Evolutionary conservation across 2,888 invertebrate species (phyloP).

Genomic region (Agrotis puta): DNA sequence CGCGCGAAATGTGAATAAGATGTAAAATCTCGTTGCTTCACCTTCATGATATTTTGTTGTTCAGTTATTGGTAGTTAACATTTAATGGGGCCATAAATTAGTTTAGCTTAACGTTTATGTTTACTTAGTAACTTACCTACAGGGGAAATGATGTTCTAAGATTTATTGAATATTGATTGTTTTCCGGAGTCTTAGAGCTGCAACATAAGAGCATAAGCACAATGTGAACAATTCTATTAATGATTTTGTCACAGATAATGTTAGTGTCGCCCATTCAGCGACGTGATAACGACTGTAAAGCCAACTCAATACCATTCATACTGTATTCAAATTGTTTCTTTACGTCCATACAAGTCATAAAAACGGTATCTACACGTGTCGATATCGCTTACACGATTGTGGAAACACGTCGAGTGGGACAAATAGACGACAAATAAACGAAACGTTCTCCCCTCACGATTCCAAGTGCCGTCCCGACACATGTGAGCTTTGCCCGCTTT

Average conservation of each 20-base stretch:
- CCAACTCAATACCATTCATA: constrained; percentile 8
- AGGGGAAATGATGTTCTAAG: constrained; percentile 39
- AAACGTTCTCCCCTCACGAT: constrained; percentile 44
- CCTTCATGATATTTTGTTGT: constrained; percentile 42
- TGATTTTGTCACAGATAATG: constrained; percentile 1
- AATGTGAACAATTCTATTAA: background rate
- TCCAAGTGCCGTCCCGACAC: constrained; percentile 58
- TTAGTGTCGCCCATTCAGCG: background rate
- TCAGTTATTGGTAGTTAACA: constrained; percentile 50
- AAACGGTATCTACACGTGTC: constrained; percentile 43
- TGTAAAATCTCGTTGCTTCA: constrained; percentile 31
- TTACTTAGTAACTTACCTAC: constrained; percentile 41
- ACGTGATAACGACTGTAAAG: constrained; percentile 7
- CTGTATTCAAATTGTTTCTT: constrained; percentile 32
- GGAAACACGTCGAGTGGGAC: constrained; percentile 53
- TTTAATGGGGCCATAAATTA: constrained; percentile 57
- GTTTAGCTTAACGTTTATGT: constrained; percentile 48
- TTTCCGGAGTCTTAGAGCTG: constrained; percentile 19
- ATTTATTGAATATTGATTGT: constrained; percentile 31
- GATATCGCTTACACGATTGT: constrained; percentile 47
- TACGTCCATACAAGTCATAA: constrained; percentile 27
- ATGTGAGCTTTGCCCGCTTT: constrained; percentile 67
- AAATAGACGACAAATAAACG: constrained; percentile 67
- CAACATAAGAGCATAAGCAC: background rate
- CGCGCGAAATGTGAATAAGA: constrained; percentile 53